Conservation (phyloP, 2,888 invertebrate genomes). For the Limnephilus lunatus region DNA sequence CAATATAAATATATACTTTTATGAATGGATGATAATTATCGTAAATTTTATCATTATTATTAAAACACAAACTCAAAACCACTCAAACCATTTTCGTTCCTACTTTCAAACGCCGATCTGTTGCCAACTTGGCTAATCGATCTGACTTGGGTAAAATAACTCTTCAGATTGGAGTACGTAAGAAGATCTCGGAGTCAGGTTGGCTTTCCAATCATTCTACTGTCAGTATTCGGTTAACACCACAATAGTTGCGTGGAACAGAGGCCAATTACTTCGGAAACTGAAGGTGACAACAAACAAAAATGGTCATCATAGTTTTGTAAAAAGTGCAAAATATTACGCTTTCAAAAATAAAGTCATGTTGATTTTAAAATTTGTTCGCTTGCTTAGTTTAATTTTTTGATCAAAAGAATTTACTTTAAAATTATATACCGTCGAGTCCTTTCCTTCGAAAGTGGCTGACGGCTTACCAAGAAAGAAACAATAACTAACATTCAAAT, state of each 20-base stretch:
- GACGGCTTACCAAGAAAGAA: conserved; percentile 18
- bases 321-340: conserved; percentile 23
- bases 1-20: conserved; percentile 62
- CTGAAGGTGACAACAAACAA: conserved; percentile 7
- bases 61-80: conserved; percentile 37
- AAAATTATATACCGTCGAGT: conserved; percentile 3
- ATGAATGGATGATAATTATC: conserved; percentile 31
- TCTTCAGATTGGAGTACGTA: not conserved
- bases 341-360: not conserved
- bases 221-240: conserved; percentile 54
- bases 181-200: not conserved
- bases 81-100: not conserved
- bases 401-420: conserved; percentile 24
- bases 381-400: conserved; percentile 33
- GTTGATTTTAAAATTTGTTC: conserved; percentile 44
- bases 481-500: conserved; percentile 46
- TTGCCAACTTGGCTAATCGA: not conserved
- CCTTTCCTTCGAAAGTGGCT: not conserved
- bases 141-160: not conserved
- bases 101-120: not conserved
- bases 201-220: not conserved
- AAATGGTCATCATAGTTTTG: conserved; percentile 6
- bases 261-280: not conserved
- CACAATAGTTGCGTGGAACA: conserved; percentile 33
- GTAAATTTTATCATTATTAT: conserved; percentile 15